Conservation (phyloP, 2,888 invertebrate species). For the Tortricodes alternella region DNA sequence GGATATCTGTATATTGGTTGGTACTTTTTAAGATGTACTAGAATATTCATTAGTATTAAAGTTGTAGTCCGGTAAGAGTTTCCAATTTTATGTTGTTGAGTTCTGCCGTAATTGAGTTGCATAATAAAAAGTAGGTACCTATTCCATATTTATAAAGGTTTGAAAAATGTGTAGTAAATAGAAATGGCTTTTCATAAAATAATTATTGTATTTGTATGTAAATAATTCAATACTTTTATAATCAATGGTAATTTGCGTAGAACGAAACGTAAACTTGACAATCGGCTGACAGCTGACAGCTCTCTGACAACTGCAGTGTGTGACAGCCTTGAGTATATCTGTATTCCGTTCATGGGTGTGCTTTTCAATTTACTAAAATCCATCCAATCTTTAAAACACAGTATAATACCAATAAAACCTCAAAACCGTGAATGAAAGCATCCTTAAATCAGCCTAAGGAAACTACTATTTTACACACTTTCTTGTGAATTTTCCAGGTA, state of each 20-base stretch:
- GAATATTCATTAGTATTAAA: too few species aligned
- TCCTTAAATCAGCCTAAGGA: conserved; percentile 30
- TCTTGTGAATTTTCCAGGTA: conserved; percentile 50
- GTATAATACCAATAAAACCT: conserved; percentile 28
- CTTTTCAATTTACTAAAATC: conserved; percentile 41
- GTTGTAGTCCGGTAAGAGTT: too few species aligned
- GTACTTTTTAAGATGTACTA: too few species aligned
- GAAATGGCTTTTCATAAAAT: too few species aligned
- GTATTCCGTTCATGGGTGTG: conserved; percentile 67
- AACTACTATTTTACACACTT: conserved; percentile 42
- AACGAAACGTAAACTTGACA: conserved; percentile 44
- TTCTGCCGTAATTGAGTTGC: too few species aligned
- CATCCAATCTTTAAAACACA: conserved; percentile 32
- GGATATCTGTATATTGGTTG: too few species aligned
- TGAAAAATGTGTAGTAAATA: too few species aligned
- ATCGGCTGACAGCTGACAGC: conserved; percentile 14
- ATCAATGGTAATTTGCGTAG: too few species aligned
- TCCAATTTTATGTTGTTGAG: too few species aligned
- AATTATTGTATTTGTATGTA: neutral
- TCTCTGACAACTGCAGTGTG: conserved; percentile 38
- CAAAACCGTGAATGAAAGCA: conserved; percentile 43
- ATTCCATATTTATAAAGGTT: too few species aligned
- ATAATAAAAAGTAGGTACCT: too few species aligned
- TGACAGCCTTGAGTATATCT: conserved; percentile 43
- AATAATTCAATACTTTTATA: neutral